Conservation (phyloP, 2,888 invertebrate genomes). For the Creontiades dilutus region DNA sequence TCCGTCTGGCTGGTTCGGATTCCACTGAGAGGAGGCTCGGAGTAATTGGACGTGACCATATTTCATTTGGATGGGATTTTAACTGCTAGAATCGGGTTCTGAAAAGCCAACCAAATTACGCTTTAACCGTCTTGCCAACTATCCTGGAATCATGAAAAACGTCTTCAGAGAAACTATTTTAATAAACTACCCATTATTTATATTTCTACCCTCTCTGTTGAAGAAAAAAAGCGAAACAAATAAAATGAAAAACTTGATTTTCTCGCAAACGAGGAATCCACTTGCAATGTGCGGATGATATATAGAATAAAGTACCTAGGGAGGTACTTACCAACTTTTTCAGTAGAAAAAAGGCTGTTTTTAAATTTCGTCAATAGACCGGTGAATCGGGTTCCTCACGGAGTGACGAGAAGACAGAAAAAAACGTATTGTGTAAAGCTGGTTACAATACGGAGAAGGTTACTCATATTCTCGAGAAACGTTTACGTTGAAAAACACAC, state of each 20-base stretch:
- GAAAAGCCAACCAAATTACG: constrained; percentile 43
- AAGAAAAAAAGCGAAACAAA: not conserved
- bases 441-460: no score
- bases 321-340: no score
- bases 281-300: not conserved
- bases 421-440: no score
- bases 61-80: constrained; percentile 24
- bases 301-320: no score
- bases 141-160: constrained; percentile 37
- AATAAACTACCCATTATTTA: constrained; percentile 46
- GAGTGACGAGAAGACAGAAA: no score
- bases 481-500: no score
- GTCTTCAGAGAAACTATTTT: constrained; percentile 58
- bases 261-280: constrained; percentile 19
- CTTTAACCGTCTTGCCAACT: constrained; percentile 1
- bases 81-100: constrained; percentile 3
- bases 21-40: not conserved
- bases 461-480: no score
- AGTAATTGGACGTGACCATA: constrained; percentile 55
- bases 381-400: no score
- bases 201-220: not conserved
- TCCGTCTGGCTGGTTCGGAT: constrained; percentile 16
- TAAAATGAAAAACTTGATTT: constrained; percentile 38
- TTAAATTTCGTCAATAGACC: no score
- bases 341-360: no score